Evolutionary conservation across 1,140 invertebrate species (phyloP).

Genomic region (Temnothorax longispinosus): DNA sequence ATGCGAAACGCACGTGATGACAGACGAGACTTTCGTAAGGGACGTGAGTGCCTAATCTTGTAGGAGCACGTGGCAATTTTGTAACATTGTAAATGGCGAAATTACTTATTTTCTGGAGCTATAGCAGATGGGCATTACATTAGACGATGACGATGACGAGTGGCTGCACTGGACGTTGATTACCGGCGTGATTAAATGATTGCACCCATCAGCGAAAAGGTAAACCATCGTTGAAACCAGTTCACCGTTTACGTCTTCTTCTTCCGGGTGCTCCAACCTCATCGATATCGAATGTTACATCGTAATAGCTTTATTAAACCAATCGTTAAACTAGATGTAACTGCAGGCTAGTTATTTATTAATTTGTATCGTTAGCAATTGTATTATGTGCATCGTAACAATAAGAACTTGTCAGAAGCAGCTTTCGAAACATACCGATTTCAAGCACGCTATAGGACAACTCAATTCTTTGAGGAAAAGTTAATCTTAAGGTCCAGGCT

Average conservation of each 20-base stretch:
- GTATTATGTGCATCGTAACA: not conserved
- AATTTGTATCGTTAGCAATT: conserved; percentile 1
- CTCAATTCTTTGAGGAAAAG: not conserved
- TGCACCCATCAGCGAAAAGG: not conserved
- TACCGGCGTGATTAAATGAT: conserved; percentile 15
- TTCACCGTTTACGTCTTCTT: conserved; percentile 30
- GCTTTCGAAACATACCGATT: not conserved
- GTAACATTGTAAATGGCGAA: conserved; percentile 36
- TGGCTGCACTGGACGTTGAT: not conserved
- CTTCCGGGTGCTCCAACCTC: conserved; percentile 38
- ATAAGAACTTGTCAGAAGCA: not conserved
- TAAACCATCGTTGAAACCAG: not conserved
- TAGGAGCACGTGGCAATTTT: not conserved
- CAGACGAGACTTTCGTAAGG: conserved; percentile 63
- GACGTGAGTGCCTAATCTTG: not conserved
- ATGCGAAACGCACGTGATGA: conserved; percentile 72
- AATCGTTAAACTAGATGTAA: conserved; percentile 14
- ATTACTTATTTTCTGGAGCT: conserved; percentile 24
- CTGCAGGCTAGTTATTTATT: not conserved
- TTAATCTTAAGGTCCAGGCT: not conserved
- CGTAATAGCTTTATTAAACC: conserved; percentile 8
- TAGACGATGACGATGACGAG: not conserved
- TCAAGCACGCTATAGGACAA: not conserved
- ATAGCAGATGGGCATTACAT: not conserved
- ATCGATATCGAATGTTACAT: conserved; percentile 15